A percentile compares a stretch with the other conserved stretches of the same genome.
phyloP scores from a whole-genome alignment of 2,797 vertebrate genomes.

The Anguilla anguilla region DNA sequence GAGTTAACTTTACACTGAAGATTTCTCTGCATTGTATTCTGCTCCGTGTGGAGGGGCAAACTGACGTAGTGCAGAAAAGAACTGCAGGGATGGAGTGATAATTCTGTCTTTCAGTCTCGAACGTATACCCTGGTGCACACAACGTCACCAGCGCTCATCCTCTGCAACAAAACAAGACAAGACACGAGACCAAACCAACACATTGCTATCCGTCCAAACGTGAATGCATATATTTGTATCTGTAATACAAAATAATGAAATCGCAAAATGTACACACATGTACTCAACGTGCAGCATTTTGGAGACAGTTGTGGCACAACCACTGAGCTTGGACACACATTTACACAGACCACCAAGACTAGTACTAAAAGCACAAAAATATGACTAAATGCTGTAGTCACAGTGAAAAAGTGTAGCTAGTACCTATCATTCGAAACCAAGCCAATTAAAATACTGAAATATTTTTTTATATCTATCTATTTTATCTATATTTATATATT shows the following conservation, averaged over 20 bases:
- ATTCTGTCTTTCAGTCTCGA: slow-evolving; percentile 60
- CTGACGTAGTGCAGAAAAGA: not conserved
- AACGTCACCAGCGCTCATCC: slow-evolving; percentile 74
- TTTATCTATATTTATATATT: too few species aligned
- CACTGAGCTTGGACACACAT: not conserved
- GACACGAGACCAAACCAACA: not conserved
- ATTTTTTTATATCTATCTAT: too few species aligned
- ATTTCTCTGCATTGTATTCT: not conserved
- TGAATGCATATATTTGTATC: not conserved
- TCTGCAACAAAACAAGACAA: slow-evolving; percentile 57
- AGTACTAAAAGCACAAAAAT: not conserved
- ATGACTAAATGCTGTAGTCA: not conserved
- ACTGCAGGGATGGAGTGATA: not conserved
- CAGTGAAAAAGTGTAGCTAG: not conserved
- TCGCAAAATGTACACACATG: not conserved
- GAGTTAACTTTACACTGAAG: too few species aligned
- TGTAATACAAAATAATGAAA: not conserved
- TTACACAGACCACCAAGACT: not conserved
- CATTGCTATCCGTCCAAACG: not conserved
- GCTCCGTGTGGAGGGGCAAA: slow-evolving; percentile 26
- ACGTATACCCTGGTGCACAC: slow-evolving; percentile 78
- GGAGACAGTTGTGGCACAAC: not conserved
- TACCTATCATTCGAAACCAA: not conserved
- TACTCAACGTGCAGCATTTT: not conserved
- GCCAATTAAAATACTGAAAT: not conserved